Percentiles rank a stretch among this genome's conserved stretches.
These are phyloP conservation scores for Cricetomys ansorgei DNA, from an alignment of 2,113 vertebrate species.

Conservation along the genomic window DNA sequence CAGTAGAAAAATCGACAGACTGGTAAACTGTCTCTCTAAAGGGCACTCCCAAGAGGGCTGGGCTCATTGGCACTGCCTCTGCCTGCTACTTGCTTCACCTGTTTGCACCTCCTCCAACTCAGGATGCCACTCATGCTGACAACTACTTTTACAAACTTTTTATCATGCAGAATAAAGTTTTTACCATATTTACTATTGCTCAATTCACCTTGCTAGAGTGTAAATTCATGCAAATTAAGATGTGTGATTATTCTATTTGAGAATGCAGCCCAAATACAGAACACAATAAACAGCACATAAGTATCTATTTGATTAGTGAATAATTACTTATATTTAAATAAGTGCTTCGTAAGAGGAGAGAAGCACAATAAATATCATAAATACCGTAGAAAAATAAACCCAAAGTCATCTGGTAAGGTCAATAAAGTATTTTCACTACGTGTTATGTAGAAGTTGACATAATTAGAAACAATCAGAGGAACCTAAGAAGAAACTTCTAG, in stretches of 20 bases:
- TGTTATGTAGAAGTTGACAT: background rate
- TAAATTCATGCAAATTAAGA: background rate
- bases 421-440: background rate
- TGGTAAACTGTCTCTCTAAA: background rate
- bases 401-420: background rate
- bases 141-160: background rate
- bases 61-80: background rate
- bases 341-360: background rate
- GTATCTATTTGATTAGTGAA: background rate
- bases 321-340: background rate
- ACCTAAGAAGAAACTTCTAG: background rate
- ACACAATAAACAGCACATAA: background rate
- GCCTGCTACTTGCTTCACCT: background rate
- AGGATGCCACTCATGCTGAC: background rate
- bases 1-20: background rate
- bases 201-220: background rate
- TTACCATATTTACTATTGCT: background rate
- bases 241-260: background rate
- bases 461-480: background rate
- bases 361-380: background rate
- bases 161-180: background rate
- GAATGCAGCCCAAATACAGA: background rate
- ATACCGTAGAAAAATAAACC: background rate
- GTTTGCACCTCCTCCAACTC: background rate
- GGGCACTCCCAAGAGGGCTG: background rate